Base-by-base conservation (phyloP, 2,888 invertebrate genomes). In the Callyntrura sp. region DNA sequence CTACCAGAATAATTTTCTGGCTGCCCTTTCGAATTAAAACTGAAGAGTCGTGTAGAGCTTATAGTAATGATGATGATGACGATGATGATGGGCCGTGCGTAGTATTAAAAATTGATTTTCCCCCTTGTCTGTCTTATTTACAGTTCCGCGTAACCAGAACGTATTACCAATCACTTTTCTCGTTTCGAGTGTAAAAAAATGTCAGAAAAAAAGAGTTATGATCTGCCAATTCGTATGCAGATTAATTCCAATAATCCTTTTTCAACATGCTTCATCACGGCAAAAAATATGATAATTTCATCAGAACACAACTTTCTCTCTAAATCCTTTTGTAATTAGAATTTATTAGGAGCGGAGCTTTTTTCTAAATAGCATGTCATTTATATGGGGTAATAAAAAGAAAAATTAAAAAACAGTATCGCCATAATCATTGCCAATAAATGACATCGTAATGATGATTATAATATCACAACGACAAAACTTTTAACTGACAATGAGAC, bases 261-360 rank as follows among this genome's bases (percentile, higher is more conserved):
- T 6, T 35, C 35, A 35, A 35, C 35, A 35, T 4, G 6, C 35
- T 4, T 35, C 35, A 35, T 35, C 6, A 35, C 3, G 6, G 35
- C 35, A 20, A 20, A 20, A 60, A 60, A 60, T 23, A 35, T 35
- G 35, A 35, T 35, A 35, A 35, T 60, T 20, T 60, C 3, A n/a
- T 17, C 17, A n/a, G 17, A 55, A 55, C 4, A n/a, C 60, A 60
- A 20, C 60, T 60, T 60, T 60, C 60, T 60, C 60, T 60, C 60
- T 62, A 62, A 62, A n/a, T 62, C 62, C 60, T 28, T 62, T 62
- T 62, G 62, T 62, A 62, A 62, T 62, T 62, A 62, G 11, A 62
- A 28, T 62, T 35, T 35, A 35, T 35, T 35, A 35, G 35, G 35
- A 35, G 35, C 35, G 35, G 35, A 35, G 35, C 2, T 35, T 35